These are phyloP conservation scores for Trinectes maculatus DNA, from an alignment of 2,113 vertebrate species.

Conservation along the genomic window DNA sequence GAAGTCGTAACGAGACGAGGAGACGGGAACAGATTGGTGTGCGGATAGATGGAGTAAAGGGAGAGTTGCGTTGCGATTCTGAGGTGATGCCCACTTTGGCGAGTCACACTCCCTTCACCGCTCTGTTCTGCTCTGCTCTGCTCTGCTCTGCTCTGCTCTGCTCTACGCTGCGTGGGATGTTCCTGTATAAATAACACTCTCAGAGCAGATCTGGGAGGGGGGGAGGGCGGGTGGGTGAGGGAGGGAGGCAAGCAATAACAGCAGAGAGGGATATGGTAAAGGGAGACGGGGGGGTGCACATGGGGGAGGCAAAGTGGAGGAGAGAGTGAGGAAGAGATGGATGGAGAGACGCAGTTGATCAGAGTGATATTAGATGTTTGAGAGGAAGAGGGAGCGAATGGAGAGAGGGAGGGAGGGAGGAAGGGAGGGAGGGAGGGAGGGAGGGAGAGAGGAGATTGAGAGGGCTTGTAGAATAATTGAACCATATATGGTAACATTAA, in stretches of 20 bases:
- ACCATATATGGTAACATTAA: conserved; percentile 73
- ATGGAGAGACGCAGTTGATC: conserved; percentile 58
- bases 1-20: conserved; percentile 39
- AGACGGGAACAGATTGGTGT: conserved; percentile 34
- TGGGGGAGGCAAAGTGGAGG: conserved; percentile 28
- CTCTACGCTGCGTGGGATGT: conserved; percentile 75
- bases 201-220: conserved; percentile 69
- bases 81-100: conserved; percentile 77
- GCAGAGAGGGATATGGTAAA: conserved; percentile 10
- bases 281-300: conserved; percentile 18
- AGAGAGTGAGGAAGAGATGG: conserved; percentile 18
- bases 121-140: conserved; percentile 26
- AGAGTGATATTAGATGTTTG: conserved; percentile 60
- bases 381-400: conserved; percentile 41
- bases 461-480: conserved; percentile 65
- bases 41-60: conserved; percentile 39
- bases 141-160: conserved; percentile 52
- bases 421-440: not conserved
- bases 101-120: conserved; percentile 73
- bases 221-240: conserved; percentile 32
- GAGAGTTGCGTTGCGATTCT: conserved; percentile 52
- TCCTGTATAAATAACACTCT: conserved; percentile 82
- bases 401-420: conserved; percentile 13
- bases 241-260: conserved; percentile 49
- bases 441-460: conserved; percentile 44